These are phyloP conservation scores for Catocala nupta DNA, from an alignment of 2,888 invertebrate genomes.

Conservation along the genomic window DNA sequence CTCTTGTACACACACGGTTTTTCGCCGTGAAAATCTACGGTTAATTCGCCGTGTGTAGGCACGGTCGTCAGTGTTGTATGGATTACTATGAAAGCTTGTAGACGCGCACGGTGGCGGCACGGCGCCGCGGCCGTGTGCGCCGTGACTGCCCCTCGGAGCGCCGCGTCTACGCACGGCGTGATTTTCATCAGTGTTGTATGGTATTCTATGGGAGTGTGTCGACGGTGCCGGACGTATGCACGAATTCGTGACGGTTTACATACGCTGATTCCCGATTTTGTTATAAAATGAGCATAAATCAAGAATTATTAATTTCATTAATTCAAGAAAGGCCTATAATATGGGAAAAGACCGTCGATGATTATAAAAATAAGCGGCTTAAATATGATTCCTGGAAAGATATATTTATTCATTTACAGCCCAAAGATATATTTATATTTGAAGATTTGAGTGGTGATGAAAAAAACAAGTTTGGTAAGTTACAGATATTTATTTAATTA, in stretches of 20 bases:
- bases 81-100: constrained; percentile 36
- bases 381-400: constrained; percentile 45
- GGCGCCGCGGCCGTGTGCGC: constrained; percentile 39
- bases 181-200: constrained; percentile 40
- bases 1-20: constrained; percentile 31
- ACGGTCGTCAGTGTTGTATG: constrained; percentile 45
- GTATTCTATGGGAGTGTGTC: constrained; percentile 43
- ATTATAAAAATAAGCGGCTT: constrained; percentile 47
- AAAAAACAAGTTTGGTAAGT: constrained; percentile 44
- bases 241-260: constrained; percentile 34
- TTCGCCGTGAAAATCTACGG: constrained; percentile 42
- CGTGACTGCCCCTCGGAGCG: constrained; percentile 40
- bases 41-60: constrained; percentile 44
- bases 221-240: constrained; percentile 39
- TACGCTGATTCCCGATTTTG: constrained; percentile 34
- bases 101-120: constrained; percentile 38
- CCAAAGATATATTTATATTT: no score
- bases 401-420: constrained; percentile 31
- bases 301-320: constrained; percentile 45
- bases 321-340: constrained; percentile 40
- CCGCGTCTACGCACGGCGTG: constrained; percentile 42
- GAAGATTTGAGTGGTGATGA: constrained; percentile 45
- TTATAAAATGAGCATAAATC: constrained; percentile 44
- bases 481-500: constrained; percentile 38
- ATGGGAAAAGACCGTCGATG: constrained; percentile 40